Conservation (phyloP, 1,140 invertebrate genomes). For the Lordiphosa mommai region DNA sequence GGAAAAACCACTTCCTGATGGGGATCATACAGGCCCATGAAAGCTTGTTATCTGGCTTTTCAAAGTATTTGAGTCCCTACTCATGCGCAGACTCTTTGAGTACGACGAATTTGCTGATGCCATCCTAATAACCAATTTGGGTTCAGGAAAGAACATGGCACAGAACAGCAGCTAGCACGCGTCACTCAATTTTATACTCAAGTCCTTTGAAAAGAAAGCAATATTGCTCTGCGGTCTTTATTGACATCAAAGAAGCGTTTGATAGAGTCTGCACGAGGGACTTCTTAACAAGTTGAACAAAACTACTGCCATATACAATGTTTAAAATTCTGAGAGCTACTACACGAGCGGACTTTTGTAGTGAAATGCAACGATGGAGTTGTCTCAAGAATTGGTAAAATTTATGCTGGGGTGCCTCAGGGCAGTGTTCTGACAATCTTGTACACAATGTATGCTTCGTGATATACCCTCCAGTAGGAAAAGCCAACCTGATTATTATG, state of each 20-base stretch:
- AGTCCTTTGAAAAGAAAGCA: neutral
- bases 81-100: no score
- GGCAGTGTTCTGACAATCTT: constrained; percentile 19
- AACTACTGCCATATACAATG: neutral
- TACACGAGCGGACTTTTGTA: neutral
- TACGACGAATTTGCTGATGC: no score
- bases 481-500: no score
- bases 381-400: neutral
- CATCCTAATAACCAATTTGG: neutral
- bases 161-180: constrained; percentile 1
- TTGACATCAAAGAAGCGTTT: constrained; percentile 20
- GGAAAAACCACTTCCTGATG: no score
- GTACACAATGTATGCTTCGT: constrained; percentile 3
- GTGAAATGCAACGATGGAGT: neutral
- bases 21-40: no score
- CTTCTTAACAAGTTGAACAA: constrained; percentile 11
- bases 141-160: neutral
- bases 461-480: neutral
- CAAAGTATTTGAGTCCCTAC: no score
- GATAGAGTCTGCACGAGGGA: constrained; percentile 15
- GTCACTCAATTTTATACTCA: constrained; percentile 1
- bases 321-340: neutral
- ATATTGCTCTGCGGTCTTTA: constrained; percentile 8
- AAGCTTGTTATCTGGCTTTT: no score
- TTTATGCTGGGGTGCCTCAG: constrained; percentile 21